phyloP scores from a whole-genome alignment of 2,113 vertebrate genomes.

The Scomber colias region DNA sequence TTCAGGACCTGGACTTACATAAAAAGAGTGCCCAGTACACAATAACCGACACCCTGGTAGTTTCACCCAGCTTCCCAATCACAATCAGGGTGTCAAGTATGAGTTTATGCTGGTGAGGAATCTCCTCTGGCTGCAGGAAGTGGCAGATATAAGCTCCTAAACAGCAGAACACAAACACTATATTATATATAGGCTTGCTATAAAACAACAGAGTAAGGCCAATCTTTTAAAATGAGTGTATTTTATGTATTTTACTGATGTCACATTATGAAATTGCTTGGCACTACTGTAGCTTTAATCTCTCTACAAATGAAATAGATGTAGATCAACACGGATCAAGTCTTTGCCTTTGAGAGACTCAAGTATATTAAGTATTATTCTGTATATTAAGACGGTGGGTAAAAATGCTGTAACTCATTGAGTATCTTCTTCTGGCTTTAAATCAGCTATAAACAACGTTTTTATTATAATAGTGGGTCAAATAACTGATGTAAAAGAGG shows the following conservation, averaged over 20 bases:
- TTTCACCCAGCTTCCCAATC: neutral
- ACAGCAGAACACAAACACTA: neutral
- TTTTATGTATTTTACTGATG: neutral
- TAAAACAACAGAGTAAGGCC: neutral
- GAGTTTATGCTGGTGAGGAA: neutral
- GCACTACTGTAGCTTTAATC: neutral
- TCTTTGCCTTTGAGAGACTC: too few species aligned
- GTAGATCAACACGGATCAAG: neutral
- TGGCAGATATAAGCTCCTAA: neutral
- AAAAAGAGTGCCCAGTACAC: neutral
- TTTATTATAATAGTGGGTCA: too few species aligned
- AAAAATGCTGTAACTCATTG: neutral
- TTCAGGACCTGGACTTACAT: neutral
- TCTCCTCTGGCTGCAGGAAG: constrained; percentile 3
- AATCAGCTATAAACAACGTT: too few species aligned
- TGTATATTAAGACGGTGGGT: neutral
- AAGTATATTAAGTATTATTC: neutral
- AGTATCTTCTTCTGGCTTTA: too few species aligned
- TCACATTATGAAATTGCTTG: neutral
- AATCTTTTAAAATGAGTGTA: neutral
- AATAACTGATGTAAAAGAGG: too few species aligned
- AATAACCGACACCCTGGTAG: neutral
- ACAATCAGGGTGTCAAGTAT: neutral
- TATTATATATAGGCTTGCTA: too few species aligned
- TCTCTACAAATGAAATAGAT: neutral